Base-by-base conservation (phyloP, 2,888 invertebrate species). In the Dryobotodes eremita region DNA sequence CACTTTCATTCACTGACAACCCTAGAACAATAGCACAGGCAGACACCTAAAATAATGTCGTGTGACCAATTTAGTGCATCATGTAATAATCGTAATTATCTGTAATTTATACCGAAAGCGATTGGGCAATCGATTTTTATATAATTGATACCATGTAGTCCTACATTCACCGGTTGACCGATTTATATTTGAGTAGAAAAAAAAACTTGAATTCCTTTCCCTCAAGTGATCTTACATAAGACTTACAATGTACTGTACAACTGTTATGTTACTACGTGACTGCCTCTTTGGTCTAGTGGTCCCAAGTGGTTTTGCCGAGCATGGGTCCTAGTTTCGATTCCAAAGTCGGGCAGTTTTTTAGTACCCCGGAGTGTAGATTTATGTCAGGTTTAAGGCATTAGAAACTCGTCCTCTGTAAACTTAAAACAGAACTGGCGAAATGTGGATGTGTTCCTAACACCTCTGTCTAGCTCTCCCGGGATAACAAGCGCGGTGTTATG, bases 41-140 rank as follows among this genome's bases (percentile, higher is more conserved):
- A 61, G 74, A 55, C 66, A 73, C 50, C 86, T 61, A 71, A 76
- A 64, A 76, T 61, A 86, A 75, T 59, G 71, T 59, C 20, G 77
- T 82, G 71, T 74, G 71, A 57, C 85, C 82, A 82, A 82, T 87
- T 75, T 70, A 65, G 79, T 80, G 77, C 77, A 77, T 88, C 79
- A 53, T 79, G 81, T 78, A 88, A 83, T 82, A 83, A 77, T 80
- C 71, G 82, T 80, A 79, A 89, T 84, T 86, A 86, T 75, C 69
- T 68, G 73, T 86, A 80, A 86, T 86, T 79, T 71, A 73, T 76
- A 79, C 76, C 76, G 79, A 79, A 68, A 75, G 53, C n/a, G 68
- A 79, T 82, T 82, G 75, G 61, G 57, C 70, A 85, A 86, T 82
- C 71, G 73, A 76, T 76, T 79, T 82, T 87, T 88, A 88, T 86